Evolutionary conservation across 1,140 invertebrate species (phyloP).

Genomic region (Panagrolaimus sp.): DNA sequence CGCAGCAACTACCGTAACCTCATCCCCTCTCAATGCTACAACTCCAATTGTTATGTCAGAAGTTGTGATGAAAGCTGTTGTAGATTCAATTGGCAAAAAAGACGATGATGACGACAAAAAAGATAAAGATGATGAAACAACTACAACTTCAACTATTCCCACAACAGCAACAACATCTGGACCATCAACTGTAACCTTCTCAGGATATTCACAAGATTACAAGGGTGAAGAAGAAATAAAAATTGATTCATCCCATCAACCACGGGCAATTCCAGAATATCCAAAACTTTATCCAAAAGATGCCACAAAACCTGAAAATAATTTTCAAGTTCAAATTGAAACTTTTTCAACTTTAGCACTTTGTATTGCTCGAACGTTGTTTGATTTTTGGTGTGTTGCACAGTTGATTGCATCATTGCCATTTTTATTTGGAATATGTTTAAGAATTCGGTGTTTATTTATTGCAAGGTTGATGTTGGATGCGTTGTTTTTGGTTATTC

Average conservation of each 20-base stretch:
- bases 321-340: constrained; percentile 23
- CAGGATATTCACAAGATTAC: not conserved
- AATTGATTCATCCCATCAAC: not conserved
- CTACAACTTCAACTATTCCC: not conserved
- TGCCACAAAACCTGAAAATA: not conserved
- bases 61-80: not conserved
- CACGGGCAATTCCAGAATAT: not conserved
- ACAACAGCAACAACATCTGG: constrained; percentile 8
- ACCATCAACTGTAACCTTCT: not conserved
- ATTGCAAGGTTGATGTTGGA: constrained; percentile 18
- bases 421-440: constrained; percentile 27
- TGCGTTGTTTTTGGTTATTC: constrained; percentile 27
- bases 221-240: not conserved
- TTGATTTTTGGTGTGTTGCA: constrained; percentile 19
- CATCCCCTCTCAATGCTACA: too few relatives aligned
- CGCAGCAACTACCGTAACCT: too few relatives aligned
- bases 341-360: constrained; percentile 15
- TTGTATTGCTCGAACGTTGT: constrained; percentile 26
- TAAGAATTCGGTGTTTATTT: constrained; percentile 21
- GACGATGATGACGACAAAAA: constrained; percentile 1
- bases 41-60: not conserved
- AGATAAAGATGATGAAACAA: not conserved
- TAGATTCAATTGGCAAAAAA: not conserved
- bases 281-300: not conserved
- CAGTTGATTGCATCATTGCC: constrained; percentile 25